Evolutionary conservation across 2,797 vertebrate species (phyloP), one percentile per base, ranked within the genome.

Genomic region (Megaceryle alcyon): DNA sequence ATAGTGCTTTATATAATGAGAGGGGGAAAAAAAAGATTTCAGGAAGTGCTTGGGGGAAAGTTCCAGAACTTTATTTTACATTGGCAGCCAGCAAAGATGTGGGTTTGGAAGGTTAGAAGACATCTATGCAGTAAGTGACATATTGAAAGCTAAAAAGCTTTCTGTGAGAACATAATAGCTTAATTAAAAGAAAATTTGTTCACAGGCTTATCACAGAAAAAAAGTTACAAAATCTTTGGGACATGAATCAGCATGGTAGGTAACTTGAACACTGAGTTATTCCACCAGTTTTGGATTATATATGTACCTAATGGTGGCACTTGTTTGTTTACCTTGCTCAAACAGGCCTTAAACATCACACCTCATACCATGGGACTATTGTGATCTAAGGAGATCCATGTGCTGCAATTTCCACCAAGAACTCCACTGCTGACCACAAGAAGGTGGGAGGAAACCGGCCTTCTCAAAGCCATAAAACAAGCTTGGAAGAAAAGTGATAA

Each of bases 81-180:
- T 64, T 94, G 94, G 94, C 93, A 96, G 86, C 79, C 91, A 69
- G 94, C 82, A 91, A 78, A 94, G 93, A 64, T 89, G 94, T 94
- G 72, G 72, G 69, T 76, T 93, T 92, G 83, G 83, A 92, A 92
- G 86, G 90, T 82, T 86, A 88, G 86, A 72, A 90, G 86, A 92
- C 1, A 20, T 84, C 37, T 23, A 22, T 53, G 80, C 73, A 86
- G 85, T n/a, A 91, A 95, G 79, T 85, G 71, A 77, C 93, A 88
- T 91, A 94, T 7, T 96, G 90, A 82, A 95, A 94, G 82, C 86
- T 96, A 85, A 93, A 95, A 96, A 92, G 79, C 0, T 0, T 49
- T 75, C 82, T 1, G 6, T 81, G 91, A 75, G 78, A 86, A 88
- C 25, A 19, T 39, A 90, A 73, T 81, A 79, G 21, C 68, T 90